Conservation (phyloP, 2,888 invertebrate genomes). For the Galerucella nymphaeae region DNA sequence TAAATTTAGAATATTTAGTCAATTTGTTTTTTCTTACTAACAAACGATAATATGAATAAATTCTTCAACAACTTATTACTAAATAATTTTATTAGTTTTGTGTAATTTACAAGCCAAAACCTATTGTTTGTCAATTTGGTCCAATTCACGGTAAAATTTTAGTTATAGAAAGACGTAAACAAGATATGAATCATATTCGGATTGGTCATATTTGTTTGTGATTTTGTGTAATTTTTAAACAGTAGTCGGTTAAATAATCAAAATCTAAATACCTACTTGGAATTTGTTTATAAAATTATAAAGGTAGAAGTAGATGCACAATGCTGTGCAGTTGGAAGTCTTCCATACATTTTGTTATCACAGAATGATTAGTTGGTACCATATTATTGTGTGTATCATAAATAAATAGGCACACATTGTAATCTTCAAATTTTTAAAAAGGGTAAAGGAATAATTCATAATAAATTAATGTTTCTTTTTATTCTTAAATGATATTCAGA, state of each 20-base stretch:
- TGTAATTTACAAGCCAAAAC: not conserved
- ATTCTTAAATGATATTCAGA: too few relatives aligned
- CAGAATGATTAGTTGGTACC: conserved; percentile 35
- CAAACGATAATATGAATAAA: not conserved
- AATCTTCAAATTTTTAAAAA: too few relatives aligned
- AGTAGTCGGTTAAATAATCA: not conserved
- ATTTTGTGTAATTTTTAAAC: conserved; percentile 24
- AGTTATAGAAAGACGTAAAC: not conserved
- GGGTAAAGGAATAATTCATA: too few relatives aligned
- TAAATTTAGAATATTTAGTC: too few relatives aligned
- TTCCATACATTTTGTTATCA: conserved; percentile 30
- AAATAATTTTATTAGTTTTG: not conserved
- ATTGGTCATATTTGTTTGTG: conserved; percentile 37
- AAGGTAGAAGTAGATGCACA: conserved; percentile 1
- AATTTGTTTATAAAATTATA: conserved; percentile 8
- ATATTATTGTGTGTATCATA: conserved; percentile 1
- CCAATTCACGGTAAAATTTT: not conserved
- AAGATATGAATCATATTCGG: conserved; percentile 4
- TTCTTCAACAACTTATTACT: not conserved
- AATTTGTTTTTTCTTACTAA: not conserved
- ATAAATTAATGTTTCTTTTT: too few relatives aligned
- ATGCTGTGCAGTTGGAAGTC: conserved; percentile 18
- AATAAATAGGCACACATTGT: not conserved
- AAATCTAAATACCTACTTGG: not conserved
- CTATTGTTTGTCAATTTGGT: not conserved